Conservation (phyloP, 2,888 invertebrate genomes). For the Philereme vetulata region DNA sequence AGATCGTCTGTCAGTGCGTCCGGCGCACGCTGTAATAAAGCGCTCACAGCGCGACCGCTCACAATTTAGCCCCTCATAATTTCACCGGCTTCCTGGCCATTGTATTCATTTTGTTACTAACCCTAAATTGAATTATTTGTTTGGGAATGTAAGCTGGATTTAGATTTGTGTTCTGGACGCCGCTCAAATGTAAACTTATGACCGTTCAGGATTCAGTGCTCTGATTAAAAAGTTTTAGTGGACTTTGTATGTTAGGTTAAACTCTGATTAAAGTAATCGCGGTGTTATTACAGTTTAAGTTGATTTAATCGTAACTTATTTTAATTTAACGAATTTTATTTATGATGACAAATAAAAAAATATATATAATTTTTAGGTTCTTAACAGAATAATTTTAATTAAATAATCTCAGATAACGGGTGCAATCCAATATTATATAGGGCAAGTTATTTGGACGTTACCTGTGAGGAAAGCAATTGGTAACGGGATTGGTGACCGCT, state of each 20-base stretch:
- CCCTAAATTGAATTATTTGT: conserved; percentile 53
- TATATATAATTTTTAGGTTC: too few species aligned
- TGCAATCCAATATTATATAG: too few species aligned
- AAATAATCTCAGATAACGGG: too few species aligned
- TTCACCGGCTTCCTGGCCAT: conserved; percentile 40
- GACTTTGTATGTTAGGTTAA: neutral
- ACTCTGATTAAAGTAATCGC: too few species aligned
- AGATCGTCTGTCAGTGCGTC: conserved; percentile 60
- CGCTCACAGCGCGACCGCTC: conserved; percentile 54
- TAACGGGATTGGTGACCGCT: too few species aligned
- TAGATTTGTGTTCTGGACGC: conserved; percentile 36
- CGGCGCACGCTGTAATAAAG: conserved; percentile 58
- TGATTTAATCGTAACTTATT: too few species aligned
- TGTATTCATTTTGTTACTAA: conserved; percentile 49
- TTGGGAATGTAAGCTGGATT: conserved; percentile 28
- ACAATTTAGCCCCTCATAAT: conserved; percentile 61
- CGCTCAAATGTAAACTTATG: conserved; percentile 23
- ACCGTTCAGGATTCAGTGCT: conserved; percentile 13
- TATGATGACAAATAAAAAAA: too few species aligned
- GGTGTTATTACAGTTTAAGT: too few species aligned
- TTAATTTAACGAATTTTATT: too few species aligned
- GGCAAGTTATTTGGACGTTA: too few species aligned
- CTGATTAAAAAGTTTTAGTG: conserved; percentile 21
- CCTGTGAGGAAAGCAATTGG: too few species aligned
- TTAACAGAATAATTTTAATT: too few species aligned